Conservation (phyloP, 1,140 invertebrate species). For the Drosophila bipectinata region DNA sequence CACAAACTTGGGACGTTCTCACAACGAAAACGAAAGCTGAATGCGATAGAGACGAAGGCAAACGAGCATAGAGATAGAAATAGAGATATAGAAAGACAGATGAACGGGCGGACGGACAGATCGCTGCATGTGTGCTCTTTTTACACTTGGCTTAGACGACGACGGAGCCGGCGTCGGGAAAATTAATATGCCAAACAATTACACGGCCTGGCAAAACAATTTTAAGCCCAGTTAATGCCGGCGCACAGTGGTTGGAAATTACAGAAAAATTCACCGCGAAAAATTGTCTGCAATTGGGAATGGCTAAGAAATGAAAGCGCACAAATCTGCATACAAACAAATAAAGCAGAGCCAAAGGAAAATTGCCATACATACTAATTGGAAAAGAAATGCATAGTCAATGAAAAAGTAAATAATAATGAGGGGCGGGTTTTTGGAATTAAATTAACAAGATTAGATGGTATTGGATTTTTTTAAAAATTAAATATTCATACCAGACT, state of each 20-base stretch:
- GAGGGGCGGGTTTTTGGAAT: neutral
- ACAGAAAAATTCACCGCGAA: conserved; percentile 21
- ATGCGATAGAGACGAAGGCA: conserved; percentile 15
- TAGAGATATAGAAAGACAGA: conserved; percentile 20
- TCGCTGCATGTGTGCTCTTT: conserved; percentile 66
- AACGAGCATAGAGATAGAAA: conserved; percentile 36
- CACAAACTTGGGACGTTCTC: conserved; percentile 70
- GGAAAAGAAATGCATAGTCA: conserved; percentile 26
- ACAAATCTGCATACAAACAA: conserved; percentile 40
- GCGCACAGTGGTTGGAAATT: conserved; percentile 57
- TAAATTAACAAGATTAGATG: neutral
- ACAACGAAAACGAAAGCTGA: conserved; percentile 74
- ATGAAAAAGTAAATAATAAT: conserved; percentile 4
- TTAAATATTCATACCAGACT: no score
- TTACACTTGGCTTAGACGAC: conserved; percentile 78
- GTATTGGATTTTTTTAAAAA: neutral
- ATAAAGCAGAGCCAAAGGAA: conserved; percentile 35
- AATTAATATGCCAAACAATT: conserved; percentile 82
- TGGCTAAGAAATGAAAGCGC: conserved; percentile 34
- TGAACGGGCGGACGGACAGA: conserved; percentile 42
- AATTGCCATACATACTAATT: conserved; percentile 28
- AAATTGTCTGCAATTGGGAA: conserved; percentile 8
- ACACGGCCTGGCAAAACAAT: conserved; percentile 77
- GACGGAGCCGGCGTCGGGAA: conserved; percentile 55
- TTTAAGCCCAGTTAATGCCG: conserved; percentile 78